Evolutionary conservation across 2,888 invertebrate species (phyloP).

Genomic region (Limnephilus lunatus): DNA sequence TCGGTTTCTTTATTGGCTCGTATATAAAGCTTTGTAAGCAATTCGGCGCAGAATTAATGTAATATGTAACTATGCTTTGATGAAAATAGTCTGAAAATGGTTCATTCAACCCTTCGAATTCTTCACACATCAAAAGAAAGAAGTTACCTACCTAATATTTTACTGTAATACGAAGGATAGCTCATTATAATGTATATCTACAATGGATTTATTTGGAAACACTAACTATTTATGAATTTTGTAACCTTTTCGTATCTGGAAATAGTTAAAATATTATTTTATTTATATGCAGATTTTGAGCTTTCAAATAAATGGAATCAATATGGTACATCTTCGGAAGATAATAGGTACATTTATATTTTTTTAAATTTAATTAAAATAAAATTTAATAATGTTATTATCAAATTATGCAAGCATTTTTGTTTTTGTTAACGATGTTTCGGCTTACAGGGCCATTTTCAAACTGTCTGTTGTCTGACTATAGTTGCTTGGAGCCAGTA

Average conservation of each 20-base stretch:
- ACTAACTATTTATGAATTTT: neutral
- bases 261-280: neutral
- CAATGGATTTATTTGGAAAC: neutral
- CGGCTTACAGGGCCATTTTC: too few relatives aligned
- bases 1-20: slow-evolving; percentile 17
- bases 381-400: too few relatives aligned
- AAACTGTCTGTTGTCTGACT: too few relatives aligned
- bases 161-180: too few relatives aligned
- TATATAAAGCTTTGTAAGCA: neutral
- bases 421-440: too few relatives aligned
- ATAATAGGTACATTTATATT: neutral
- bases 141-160: neutral
- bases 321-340: neutral
- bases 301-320: neutral
- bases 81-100: slow-evolving; percentile 10
- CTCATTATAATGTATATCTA: too few relatives aligned
- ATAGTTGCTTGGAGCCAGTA: too few relatives aligned
- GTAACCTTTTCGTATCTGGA: neutral
- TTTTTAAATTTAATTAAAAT: too few relatives aligned
- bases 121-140: neutral
- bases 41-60: neutral
- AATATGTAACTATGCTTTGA: neutral
- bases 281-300: neutral
- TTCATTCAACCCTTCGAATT: neutral
- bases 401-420: too few relatives aligned